Percentiles rank a stretch among this genome's conserved stretches.
Conservation (phyloP, 2,797 vertebrate species). For the Coregonus ussuriensis region DNA sequence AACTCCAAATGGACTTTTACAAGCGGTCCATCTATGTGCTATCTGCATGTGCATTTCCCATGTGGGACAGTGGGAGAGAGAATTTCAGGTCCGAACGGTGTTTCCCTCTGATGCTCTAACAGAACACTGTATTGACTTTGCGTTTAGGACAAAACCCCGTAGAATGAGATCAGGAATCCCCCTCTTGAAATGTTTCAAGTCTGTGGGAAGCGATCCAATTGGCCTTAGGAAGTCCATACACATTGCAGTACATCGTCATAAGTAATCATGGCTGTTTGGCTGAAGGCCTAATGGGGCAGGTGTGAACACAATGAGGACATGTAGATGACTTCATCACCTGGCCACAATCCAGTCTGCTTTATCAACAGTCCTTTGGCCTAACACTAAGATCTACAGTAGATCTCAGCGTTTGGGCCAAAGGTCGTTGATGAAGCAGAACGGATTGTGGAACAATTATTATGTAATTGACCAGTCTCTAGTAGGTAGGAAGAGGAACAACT, state of each 20-base stretch:
- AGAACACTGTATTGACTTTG: not conserved
- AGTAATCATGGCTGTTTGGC: conserved; percentile 39
- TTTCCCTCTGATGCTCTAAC: not conserved
- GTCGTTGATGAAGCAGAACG: too few relatives aligned
- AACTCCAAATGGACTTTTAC: not conserved
- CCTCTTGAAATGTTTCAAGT: conserved; percentile 21
- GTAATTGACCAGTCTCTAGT: too few relatives aligned
- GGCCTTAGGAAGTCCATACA: not conserved
- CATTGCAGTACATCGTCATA: conserved; percentile 17
- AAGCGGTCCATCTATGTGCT: not conserved
- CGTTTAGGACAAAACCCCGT: conserved; percentile 10
- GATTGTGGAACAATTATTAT: too few relatives aligned
- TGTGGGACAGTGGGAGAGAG: too few relatives aligned
- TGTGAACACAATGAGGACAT: not conserved
- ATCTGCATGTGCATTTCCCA: too few relatives aligned
- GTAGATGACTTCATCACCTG: not conserved
- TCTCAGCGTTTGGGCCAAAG: too few relatives aligned
- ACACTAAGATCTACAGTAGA: too few relatives aligned
- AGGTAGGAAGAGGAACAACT: too few relatives aligned
- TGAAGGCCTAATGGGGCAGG: conserved; percentile 17
- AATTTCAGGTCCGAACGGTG: not conserved
- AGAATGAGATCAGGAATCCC: conserved; percentile 25
- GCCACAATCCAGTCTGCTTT: too few relatives aligned
- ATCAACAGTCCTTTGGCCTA: too few relatives aligned
- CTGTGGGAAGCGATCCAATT: conserved; percentile 28